Conservation (phyloP, 2,113 vertebrate species). For the Silurus asotus region DNA sequence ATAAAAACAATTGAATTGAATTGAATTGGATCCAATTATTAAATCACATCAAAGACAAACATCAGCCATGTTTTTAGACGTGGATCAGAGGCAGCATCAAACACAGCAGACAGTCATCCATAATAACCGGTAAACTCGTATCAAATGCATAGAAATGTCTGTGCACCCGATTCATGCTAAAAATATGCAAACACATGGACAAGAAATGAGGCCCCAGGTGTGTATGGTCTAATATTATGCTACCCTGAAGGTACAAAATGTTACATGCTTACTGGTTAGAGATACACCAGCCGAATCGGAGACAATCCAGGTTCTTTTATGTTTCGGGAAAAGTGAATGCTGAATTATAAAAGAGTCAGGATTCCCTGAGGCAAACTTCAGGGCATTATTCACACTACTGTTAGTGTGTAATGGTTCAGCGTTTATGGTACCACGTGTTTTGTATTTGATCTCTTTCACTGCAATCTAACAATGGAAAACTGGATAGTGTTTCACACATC, state of each 20-base stretch:
- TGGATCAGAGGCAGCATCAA: no score
- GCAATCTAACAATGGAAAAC: neutral
- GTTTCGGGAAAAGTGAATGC: constrained; percentile 3
- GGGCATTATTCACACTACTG: neutral
- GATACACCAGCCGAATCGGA: neutral
- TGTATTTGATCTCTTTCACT: neutral
- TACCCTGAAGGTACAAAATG: no score
- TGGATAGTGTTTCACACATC: neutral
- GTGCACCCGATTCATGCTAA: neutral
- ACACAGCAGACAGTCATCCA: no score
- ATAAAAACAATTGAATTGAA: no score
- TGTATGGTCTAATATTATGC: neutral
- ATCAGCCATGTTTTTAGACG: no score
- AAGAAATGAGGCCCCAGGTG: neutral
- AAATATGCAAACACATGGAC: neutral
- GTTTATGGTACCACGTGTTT: neutral
- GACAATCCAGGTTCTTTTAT: neutral
- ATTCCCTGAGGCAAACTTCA: neutral
- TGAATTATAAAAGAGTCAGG: neutral
- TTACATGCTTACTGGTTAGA: neutral
- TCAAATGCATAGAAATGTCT: neutral
- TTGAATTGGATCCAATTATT: neutral
- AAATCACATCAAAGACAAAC: neutral
- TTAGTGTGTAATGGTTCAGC: neutral
- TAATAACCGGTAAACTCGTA: neutral